Evolutionary conservation across 2,113 vertebrate genomes (phyloP).

Genomic region (Myiagra hebetior): DNA sequence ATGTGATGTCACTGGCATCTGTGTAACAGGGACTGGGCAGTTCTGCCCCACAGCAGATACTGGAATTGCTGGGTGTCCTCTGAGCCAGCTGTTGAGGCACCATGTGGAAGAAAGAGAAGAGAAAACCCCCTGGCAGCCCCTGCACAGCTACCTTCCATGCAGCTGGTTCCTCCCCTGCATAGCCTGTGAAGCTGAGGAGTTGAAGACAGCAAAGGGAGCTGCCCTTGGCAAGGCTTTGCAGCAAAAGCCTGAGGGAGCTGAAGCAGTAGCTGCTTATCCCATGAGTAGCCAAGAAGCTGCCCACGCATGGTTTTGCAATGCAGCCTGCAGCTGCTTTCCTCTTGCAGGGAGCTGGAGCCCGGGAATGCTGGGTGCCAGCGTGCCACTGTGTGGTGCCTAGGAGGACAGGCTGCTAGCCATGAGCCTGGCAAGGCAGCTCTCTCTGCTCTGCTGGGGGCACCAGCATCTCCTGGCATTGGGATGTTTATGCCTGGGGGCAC

Average conservation of each 20-base stretch:
- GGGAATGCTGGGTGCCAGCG: rapidly evolving
- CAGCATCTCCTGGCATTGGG: not conserved
- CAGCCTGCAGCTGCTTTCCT: slow-evolving; percentile 28
- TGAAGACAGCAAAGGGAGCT: slow-evolving; percentile 1
- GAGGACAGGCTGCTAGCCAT: not conserved
- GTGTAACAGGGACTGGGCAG: not conserved
- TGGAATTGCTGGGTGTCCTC: not conserved
- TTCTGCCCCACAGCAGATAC: not conserved
- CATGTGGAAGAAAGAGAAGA: not conserved
- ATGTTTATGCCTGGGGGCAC: not conserved
- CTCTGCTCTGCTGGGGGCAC: not conserved
- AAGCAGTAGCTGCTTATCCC: slow-evolving; percentile 42
- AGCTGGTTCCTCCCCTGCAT: not conserved
- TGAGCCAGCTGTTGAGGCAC: not conserved
- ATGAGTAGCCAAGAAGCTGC: slow-evolving; percentile 36
- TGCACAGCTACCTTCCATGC: not conserved
- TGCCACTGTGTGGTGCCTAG: not conserved
- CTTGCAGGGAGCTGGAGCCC: not conserved
- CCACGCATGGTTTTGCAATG: slow-evolving; percentile 16
- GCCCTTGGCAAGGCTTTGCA: slow-evolving; percentile 17
- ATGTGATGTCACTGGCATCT: not conserved
- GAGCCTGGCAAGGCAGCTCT: not conserved
- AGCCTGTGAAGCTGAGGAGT: not conserved
- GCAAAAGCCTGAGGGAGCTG: not conserved
- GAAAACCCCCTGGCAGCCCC: not conserved